Conservation (phyloP, 2,113 vertebrate genomes). For the Gasterosteus nipponicus region DNA sequence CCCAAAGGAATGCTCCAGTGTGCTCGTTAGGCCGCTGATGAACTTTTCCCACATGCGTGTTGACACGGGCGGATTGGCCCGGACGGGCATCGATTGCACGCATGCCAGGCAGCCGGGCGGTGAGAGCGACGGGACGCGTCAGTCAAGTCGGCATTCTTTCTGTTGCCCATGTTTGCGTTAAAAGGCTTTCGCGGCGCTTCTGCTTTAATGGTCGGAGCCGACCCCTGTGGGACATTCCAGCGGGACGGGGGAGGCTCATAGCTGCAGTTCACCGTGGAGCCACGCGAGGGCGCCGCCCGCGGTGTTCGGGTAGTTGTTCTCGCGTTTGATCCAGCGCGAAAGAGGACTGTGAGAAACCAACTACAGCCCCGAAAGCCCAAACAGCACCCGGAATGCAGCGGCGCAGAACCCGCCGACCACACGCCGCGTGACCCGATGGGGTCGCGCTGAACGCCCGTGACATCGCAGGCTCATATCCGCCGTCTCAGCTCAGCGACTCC, state of each 20-base stretch:
- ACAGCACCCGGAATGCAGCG: background rate
- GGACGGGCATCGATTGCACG: slow-evolving; percentile 64
- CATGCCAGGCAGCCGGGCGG: slow-evolving; percentile 66
- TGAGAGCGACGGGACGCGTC: slow-evolving; percentile 28
- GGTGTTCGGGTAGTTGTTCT: background rate
- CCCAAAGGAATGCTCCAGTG: background rate
- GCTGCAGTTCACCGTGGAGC: background rate
- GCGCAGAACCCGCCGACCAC: background rate
- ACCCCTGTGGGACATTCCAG: no score
- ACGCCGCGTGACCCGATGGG: background rate
- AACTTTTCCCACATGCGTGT: slow-evolving; percentile 70
- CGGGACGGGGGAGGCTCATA: background rate
- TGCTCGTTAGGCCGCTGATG: slow-evolving; percentile 39
- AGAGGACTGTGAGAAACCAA: background rate
- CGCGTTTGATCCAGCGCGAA: no score
- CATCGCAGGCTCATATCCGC: background rate
- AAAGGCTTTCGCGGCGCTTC: background rate
- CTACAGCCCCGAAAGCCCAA: background rate
- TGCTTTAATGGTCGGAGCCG: background rate
- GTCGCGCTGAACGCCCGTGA: background rate
- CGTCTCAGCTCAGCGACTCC: background rate
- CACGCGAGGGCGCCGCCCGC: background rate
- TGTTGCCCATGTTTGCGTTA: background rate
- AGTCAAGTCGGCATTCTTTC: slow-evolving; percentile 48
- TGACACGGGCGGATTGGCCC: slow-evolving; percentile 58